Evolutionary conservation across 2,888 invertebrate genomes (phyloP), one percentile per base, ranked within the genome.

Genomic region (Charanyca ferruginea): DNA sequence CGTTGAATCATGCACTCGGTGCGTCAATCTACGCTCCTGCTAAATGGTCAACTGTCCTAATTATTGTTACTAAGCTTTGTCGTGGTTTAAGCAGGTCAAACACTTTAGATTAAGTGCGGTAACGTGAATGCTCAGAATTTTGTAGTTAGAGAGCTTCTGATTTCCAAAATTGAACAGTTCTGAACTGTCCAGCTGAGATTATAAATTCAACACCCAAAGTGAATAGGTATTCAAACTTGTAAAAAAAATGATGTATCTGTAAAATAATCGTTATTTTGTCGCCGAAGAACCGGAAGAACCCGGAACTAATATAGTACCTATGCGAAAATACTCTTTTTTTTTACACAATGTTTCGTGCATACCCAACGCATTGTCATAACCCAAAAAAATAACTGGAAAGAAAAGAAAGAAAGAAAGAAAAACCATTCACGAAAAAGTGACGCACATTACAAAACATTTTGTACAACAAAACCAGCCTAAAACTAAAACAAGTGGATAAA

Each of bases 1-100:
- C 23, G 53, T 68, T 71, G 52, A 68, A 75, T 57, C 68, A 23
- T 68, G 76, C 53, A 71, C 76, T 71, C 47, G 35, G 53, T 38
- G 57, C 41, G 48, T 38, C 54, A 66, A 69, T 47, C 52, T 22
- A 52, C 42, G 23, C 20, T 63, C 48, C 22, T 62, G 72, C 20
- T 62, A 38, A 72, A 72, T 38, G 16, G 25, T 49, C 42, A 72
- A 62, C 25, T 72, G 49, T 48, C 25, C 62, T 28, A 44, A 25
- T 49, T 49, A 72, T 49, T 49, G 11, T 28, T 25, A 35, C n/a
- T 48, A 61, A 49, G 41, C 23, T 71, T 35, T 61, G 23, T 48
- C 9, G 16, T 35, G 20, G n/a, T 48, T 13, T 59, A 32, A 16
- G 41, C 47, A 41, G 47, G 18, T 58, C 13, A 57, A 28, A 45